A percentile compares a stretch with the other conserved stretches of the same genome.
Evolutionary conservation across 2,113 vertebrate species (phyloP).

Genomic region (Oryzias celebensis): DNA sequence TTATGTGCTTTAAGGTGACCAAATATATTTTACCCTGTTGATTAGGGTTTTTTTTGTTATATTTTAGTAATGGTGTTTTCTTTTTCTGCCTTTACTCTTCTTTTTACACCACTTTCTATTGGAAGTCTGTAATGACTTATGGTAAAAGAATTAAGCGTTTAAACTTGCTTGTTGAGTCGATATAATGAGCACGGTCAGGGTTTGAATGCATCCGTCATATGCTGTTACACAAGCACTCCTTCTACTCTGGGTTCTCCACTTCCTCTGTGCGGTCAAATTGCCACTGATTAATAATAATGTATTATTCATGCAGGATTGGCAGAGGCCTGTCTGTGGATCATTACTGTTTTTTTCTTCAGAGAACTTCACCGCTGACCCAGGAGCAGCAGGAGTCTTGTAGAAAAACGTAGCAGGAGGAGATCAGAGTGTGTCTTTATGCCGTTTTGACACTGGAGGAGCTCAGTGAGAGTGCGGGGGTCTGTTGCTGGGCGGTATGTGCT

Average conservation of each 20-base stretch:
- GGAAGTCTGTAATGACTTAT: no score
- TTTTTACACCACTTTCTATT: no score
- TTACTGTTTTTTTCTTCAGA: slow-evolving; percentile 6
- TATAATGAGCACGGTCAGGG: no score
- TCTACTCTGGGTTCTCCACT: not conserved
- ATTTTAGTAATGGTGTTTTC: no score
- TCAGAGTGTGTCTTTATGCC: slow-evolving; percentile 52
- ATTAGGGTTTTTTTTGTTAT: no score
- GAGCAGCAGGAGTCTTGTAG: slow-evolving; percentile 43
- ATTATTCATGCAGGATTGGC: slow-evolving; percentile 22
- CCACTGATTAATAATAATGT: slow-evolving; percentile 44
- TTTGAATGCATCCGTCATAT: no score
- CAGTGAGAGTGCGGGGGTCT: slow-evolving; percentile 36
- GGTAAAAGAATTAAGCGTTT: no score
- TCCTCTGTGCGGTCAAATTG: slow-evolving; percentile 58
- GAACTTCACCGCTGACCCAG: slow-evolving; percentile 45
- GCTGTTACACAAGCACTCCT: not conserved
- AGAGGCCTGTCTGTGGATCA: slow-evolving; percentile 18
- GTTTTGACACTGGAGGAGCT: slow-evolving; percentile 59
- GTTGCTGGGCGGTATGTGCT: slow-evolving; percentile 42
- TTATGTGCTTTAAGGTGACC: no score
- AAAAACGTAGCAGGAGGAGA: slow-evolving; percentile 53
- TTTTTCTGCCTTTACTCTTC: no score
- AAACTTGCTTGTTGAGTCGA: no score
- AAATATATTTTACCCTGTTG: no score